These are phyloP conservation scores for Flexamia atlantica DNA, from an alignment of 2,888 invertebrate species.

Conservation along the genomic window DNA sequence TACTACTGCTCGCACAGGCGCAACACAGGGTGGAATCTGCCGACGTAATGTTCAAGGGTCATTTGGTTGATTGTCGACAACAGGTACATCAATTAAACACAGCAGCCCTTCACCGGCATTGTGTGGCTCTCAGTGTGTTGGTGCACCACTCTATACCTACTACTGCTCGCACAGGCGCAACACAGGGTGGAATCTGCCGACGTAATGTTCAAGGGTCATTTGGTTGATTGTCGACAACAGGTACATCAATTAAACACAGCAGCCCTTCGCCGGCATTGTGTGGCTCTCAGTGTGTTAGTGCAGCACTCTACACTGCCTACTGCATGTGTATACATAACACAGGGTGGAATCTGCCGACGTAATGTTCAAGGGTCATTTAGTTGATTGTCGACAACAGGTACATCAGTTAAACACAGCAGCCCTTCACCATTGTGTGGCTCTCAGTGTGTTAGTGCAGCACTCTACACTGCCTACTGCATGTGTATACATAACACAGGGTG, in stretches of 20 bases:
- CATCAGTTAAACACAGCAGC: constrained; percentile 29
- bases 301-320: background rate
- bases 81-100: constrained; percentile 46
- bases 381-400: constrained; percentile 30
- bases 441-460: too few relatives aligned
- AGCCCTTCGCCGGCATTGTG: background rate
- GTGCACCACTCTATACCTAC: background rate
- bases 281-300: background rate
- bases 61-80: constrained; percentile 40
- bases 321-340: too few relatives aligned
- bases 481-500: background rate
- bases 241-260: constrained; percentile 41
- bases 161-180: too few relatives aligned
- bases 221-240: constrained; percentile 45
- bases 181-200: background rate
- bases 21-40: too few relatives aligned
- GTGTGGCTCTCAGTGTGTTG: background rate
- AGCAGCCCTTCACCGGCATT: background rate
- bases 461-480: too few relatives aligned
- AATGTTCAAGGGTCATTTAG: constrained; percentile 26
- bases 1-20: too few relatives aligned
- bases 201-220: constrained; percentile 37
- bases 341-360: too few relatives aligned
- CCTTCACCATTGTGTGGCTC: too few relatives aligned
- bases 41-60: constrained; percentile 44